phyloP scores from a whole-genome alignment of 2,113 vertebrate species.

The Kobus ellipsiprymnus region DNA sequence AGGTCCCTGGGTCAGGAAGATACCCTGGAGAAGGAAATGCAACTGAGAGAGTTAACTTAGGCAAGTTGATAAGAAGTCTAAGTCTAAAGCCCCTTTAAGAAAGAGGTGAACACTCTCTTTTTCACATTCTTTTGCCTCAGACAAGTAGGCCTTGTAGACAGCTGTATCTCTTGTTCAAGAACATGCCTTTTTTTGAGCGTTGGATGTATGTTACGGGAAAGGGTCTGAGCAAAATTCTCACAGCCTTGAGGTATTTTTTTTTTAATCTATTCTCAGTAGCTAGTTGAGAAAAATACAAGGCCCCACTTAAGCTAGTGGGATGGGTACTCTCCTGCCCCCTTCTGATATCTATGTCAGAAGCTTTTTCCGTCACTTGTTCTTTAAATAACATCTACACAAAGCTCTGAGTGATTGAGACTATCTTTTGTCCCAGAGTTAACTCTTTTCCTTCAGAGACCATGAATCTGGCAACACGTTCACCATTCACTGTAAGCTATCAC shows the following conservation, averaged over 20 bases:
- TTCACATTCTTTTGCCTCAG: not conserved
- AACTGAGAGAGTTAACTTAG: not conserved
- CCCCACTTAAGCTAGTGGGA: not conserved
- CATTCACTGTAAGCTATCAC: not conserved
- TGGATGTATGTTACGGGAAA: not conserved
- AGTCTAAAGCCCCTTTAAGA: not conserved
- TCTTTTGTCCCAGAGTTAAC: not conserved
- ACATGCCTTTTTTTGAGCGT: not conserved
- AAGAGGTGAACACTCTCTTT: not conserved
- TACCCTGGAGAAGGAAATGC: not conserved
- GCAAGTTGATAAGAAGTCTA: not conserved
- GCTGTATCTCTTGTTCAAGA: not conserved
- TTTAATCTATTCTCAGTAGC: not conserved
- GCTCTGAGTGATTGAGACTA: not conserved
- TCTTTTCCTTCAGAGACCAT: not conserved
- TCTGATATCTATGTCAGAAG: not conserved
- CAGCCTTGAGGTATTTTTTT: not conserved
- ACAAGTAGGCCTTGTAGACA: not conserved
- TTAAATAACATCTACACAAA: not conserved
- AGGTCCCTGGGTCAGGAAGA: not conserved
- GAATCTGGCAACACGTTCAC: accelerated
- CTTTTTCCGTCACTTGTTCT: not conserved
- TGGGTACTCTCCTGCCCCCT: not conserved
- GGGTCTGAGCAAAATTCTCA: not conserved
- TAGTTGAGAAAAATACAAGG: not conserved